A percentile compares a stretch with the other conserved stretches of the same genome.
phyloP scores from a whole-genome alignment of 2,113 vertebrate species.

The Euleptes europaea region DNA sequence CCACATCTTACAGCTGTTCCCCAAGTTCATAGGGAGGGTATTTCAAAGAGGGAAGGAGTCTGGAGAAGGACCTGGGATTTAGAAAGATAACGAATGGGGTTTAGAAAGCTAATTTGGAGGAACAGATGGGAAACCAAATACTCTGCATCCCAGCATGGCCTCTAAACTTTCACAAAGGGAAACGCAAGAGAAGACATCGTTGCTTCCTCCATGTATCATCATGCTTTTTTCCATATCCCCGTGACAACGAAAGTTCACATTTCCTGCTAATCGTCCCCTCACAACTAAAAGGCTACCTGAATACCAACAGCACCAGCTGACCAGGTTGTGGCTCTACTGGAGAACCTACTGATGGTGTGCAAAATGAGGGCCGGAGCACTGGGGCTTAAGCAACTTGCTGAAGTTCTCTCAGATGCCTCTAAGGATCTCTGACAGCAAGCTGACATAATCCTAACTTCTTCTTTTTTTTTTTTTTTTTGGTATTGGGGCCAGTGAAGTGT shows the following conservation, averaged over 20 bases:
- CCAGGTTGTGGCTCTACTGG: not conserved
- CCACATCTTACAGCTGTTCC: slow-evolving; percentile 19
- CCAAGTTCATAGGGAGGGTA: slow-evolving; percentile 13
- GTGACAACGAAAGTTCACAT: slow-evolving; percentile 28
- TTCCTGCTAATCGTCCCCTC: slow-evolving; percentile 49
- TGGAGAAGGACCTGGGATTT: slow-evolving; percentile 34
- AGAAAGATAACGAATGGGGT: slow-evolving; percentile 56
- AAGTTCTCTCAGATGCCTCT: slow-evolving; percentile 6
- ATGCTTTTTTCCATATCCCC: slow-evolving; percentile 40
- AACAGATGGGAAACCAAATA: slow-evolving; percentile 69
- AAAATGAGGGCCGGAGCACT: not conserved
- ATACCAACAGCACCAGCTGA: slow-evolving; percentile 2
- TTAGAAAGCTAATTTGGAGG: slow-evolving; percentile 60
- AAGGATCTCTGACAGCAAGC: slow-evolving; percentile 23
- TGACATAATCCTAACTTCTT: not conserved
- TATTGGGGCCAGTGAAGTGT: slow-evolving; percentile 6
- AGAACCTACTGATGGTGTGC: not conserved
- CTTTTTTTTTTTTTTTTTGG: not conserved
- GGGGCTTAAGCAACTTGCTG: not conserved
- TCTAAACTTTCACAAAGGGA: slow-evolving; percentile 46
- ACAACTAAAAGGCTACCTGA: slow-evolving; percentile 5
- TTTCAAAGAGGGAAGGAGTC: slow-evolving; percentile 7
- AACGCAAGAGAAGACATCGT: slow-evolving; percentile 50
- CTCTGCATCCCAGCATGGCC: slow-evolving; percentile 31
- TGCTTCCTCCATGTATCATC: slow-evolving; percentile 44